Evolutionary conservation across 2,113 vertebrate species (phyloP).

Genomic region (Amphiprion ocellaris): DNA sequence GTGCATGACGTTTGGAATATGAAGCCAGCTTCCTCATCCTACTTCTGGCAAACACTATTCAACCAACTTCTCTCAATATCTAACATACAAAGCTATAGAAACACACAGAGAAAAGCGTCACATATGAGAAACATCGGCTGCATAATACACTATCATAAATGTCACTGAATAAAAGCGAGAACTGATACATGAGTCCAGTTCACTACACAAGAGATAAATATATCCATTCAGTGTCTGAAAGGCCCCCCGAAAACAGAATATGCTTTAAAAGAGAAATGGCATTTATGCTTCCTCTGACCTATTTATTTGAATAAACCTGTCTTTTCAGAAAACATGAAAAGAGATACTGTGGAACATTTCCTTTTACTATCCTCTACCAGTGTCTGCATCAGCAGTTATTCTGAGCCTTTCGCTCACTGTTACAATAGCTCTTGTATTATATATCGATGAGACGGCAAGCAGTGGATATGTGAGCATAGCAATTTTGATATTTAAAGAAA

Average conservation of each 20-base stretch:
- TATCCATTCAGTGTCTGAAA: neutral
- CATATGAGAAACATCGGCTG: neutral
- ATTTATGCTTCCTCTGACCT: constrained; percentile 29
- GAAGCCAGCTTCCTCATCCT: constrained; percentile 23
- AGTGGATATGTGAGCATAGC: neutral
- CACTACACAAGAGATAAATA: neutral
- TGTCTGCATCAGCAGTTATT: constrained; percentile 20
- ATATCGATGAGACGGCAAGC: neutral
- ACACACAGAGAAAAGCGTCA: neutral
- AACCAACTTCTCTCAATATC: neutral
- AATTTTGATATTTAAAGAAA: too few species aligned
- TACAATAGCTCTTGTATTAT: constrained; percentile 2
- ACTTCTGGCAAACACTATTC: constrained; percentile 24
- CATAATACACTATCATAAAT: neutral
- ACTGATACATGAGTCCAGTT: neutral
- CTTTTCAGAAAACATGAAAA: constrained; percentile 7
- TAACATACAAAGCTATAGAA: neutral
- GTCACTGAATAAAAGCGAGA: neutral
- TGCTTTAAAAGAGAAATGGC: constrained; percentile 8
- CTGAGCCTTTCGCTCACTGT: constrained; percentile 8
- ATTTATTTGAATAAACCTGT: constrained; percentile 30
- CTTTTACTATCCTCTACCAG: constrained; percentile 5
- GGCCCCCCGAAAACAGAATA: neutral
- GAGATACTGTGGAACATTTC: neutral
- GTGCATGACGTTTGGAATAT: neutral